phyloP scores from a whole-genome alignment of 2,888 invertebrate species.

The Hirtodrosophila confusa region DNA sequence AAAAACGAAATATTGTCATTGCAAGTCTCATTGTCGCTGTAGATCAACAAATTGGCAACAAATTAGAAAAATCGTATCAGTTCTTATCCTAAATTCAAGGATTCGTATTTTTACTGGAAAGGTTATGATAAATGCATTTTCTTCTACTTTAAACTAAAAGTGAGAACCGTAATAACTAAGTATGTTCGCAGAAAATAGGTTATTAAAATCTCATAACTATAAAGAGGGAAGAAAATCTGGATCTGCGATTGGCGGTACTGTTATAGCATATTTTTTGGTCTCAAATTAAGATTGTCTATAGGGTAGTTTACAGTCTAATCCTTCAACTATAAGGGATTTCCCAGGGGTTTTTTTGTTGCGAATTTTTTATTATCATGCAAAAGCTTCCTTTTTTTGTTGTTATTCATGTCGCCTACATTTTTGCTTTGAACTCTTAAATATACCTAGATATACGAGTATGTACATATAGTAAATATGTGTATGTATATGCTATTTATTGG shows the following conservation, averaged over 20 bases:
- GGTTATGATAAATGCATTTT: too few relatives aligned
- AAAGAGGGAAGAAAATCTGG: too few relatives aligned
- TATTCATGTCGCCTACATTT: constrained; percentile 47
- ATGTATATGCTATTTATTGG: constrained; percentile 14
- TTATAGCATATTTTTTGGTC: neutral
- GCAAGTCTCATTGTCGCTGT: too few relatives aligned
- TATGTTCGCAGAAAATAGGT: too few relatives aligned
- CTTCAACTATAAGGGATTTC: neutral
- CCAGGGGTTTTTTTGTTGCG: constrained; percentile 19
- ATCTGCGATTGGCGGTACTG: neutral
- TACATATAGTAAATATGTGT: neutral
- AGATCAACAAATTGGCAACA: too few relatives aligned
- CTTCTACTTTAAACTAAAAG: too few relatives aligned
- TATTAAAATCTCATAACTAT: too few relatives aligned
- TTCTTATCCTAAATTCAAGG: too few relatives aligned
- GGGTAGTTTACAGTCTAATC: constrained; percentile 17
- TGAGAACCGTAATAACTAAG: too few relatives aligned
- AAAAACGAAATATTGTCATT: too few relatives aligned
- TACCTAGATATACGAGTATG: constrained; percentile 34
- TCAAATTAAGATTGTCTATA: neutral
- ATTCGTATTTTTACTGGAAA: too few relatives aligned
- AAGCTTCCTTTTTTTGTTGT: constrained; percentile 23
- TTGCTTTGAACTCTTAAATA: constrained; percentile 60
- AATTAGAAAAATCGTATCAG: too few relatives aligned
- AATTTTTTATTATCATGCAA: constrained; percentile 47